phyloP scores from a whole-genome alignment of 1,140 invertebrate species.

The Phthorimaea operculella region DNA sequence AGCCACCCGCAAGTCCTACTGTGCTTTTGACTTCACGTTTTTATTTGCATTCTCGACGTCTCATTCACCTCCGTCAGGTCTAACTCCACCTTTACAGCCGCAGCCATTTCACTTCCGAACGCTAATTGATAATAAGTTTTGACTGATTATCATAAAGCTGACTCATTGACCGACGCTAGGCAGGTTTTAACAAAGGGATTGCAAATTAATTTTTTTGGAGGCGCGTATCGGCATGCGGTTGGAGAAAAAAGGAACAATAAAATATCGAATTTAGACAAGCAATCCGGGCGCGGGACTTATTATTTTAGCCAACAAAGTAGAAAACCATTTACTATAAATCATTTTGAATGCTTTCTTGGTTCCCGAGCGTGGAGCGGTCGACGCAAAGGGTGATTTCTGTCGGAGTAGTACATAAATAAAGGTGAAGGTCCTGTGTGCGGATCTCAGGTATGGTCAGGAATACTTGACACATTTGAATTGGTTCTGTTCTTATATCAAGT shows the following conservation, averaged over 20 bases:
- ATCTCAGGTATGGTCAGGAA: conserved; percentile 50
- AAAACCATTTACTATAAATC: conserved; percentile 68
- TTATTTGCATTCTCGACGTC: conserved; percentile 48
- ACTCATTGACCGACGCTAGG: conserved; percentile 26
- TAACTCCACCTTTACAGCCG: conserved; percentile 25
- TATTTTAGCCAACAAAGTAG: conserved; percentile 68
- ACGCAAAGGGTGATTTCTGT: conserved; percentile 66
- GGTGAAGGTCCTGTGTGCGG: conserved; percentile 54
- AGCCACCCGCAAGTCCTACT: conserved; percentile 57
- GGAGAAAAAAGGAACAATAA: conserved; percentile 60
- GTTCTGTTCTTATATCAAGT: no score
- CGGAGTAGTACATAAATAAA: conserved; percentile 64
- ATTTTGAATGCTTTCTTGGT: conserved; percentile 65
- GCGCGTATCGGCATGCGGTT: conserved; percentile 36
- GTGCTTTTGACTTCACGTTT: conserved; percentile 50
- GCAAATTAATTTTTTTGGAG: conserved; percentile 50
- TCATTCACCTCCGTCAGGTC: conserved; percentile 40
- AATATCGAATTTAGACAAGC: conserved; percentile 63
- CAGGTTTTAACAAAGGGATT: conserved; percentile 40
- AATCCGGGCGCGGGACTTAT: conserved; percentile 54
- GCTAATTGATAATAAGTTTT: conserved; percentile 36
- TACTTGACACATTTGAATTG: no score
- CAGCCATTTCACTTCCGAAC: conserved; percentile 19
- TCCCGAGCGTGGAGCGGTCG: conserved; percentile 59
- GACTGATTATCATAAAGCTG: conserved; percentile 37